Evolutionary conservation across 2,113 vertebrate species (phyloP), one percentile per base, ranked within the genome.

Genomic region (Euleptes europaea): DNA sequence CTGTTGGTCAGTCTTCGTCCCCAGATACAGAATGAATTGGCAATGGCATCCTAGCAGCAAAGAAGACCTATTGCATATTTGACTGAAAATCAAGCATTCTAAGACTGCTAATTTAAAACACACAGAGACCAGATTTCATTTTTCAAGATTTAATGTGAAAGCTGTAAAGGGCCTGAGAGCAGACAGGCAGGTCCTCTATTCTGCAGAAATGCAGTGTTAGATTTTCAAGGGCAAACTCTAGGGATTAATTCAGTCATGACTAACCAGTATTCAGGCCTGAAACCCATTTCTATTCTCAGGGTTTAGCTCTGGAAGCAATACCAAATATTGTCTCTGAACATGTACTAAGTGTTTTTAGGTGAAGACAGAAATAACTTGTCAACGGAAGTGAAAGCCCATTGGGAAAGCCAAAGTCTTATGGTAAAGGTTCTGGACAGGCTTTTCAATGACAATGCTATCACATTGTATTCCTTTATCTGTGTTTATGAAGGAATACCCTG

Each of bases 1-100:
- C 93, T 91, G 88, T 87, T 93, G 93, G 93, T 93, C 88, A 94
- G 91, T 86, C 67, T 28, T 88, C 71, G 78, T 76, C 84, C 88
- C 82, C 26, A 66, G 57, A 78, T 23, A 69, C 0, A 0, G 84
- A 78, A 87, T 65, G 42, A 81, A 60, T 44, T 87, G 19, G 7
- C 85, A 60, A 40, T 87, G 15, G 7, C 85, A 76, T 84, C 86
- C 78, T 60, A 57, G 40, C 85, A 65, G 2, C 33, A 60, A 90
- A 85, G 82, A 77, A 84, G n/a, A 35, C 69, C 75, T 63, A 82
- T 88, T 85, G 54, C 23, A 89, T 84, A 85, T 40, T 69, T 86
- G 54, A 2, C 38, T 51, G 54, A 73, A 81, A 88, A 82, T 63
- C 85, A 85, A 84, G 78, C 86, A 87, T 86, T 82, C 42, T 0